Percentiles rank a stretch among this genome's conserved stretches.
Evolutionary conservation across 2,113 vertebrate genomes (phyloP).

Genomic region (Cacatua alba): DNA sequence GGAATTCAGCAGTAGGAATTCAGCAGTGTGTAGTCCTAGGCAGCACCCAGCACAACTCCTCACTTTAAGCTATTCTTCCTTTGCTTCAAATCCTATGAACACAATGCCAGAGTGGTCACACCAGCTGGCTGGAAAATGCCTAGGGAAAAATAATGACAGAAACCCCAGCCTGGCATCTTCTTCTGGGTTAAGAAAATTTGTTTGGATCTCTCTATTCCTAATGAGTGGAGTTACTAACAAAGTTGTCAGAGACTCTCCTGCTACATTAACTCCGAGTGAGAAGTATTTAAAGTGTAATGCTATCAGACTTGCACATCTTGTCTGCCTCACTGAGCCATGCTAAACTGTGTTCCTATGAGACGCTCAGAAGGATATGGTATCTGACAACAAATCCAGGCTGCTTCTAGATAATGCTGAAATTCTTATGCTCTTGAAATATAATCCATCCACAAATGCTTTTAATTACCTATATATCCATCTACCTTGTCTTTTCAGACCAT

Average conservation of each 20-base stretch:
- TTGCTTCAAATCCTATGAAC: background rate
- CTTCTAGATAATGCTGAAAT: background rate
- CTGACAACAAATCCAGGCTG: conserved; percentile 17
- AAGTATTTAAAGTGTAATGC: conserved; percentile 33
- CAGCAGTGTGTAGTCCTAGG: background rate
- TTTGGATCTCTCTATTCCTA: background rate
- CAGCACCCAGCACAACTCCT: background rate
- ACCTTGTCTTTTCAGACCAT: background rate
- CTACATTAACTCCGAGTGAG: background rate
- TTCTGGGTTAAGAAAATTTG: background rate
- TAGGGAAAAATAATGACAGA: background rate
- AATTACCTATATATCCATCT: background rate
- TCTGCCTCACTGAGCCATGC: background rate
- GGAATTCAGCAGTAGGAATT: background rate
- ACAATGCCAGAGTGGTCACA: background rate
- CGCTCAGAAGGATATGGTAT: background rate
- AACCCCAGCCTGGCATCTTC: background rate
- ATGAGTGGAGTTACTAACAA: conserved; percentile 19
- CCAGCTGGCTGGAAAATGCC: rapidly evolving
- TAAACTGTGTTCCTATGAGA: background rate
- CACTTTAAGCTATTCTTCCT: background rate
- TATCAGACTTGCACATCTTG: conserved; percentile 26
- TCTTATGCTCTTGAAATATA: conserved; percentile 22
- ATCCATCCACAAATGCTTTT: conserved; percentile 11
- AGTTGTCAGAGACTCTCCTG: conserved; percentile 17